Evolutionary conservation across 2,113 vertebrate genomes (phyloP).

Genomic region (Elachura formosa): DNA sequence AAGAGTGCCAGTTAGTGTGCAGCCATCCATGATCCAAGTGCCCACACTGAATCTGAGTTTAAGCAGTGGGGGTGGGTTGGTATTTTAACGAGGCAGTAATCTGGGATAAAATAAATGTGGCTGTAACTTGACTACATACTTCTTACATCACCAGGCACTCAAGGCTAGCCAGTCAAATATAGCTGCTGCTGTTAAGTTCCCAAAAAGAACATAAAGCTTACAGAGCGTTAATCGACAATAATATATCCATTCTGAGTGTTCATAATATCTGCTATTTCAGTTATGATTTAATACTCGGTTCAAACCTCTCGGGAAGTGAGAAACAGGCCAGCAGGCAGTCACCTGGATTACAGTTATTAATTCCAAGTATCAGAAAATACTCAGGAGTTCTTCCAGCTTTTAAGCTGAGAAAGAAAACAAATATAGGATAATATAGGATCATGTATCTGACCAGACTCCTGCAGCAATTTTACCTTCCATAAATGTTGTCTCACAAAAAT

Average conservation of each 20-base stretch:
- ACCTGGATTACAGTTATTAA: not conserved
- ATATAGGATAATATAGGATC: fast-evolving
- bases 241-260: not conserved
- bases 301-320: not conserved
- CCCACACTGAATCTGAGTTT: not conserved
- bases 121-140: not conserved
- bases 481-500: not conserved
- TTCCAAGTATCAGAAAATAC: not conserved
- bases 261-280: not conserved
- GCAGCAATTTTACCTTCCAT: not conserved
- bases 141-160: not conserved
- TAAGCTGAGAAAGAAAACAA: not conserved
- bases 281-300: not conserved
- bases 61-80: not conserved
- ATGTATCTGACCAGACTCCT: not conserved
- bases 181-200: not conserved
- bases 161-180: not conserved
- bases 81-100: not conserved
- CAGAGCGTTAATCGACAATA: not conserved
- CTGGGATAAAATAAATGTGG: not conserved
- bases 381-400: not conserved
- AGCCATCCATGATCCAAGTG: not conserved
- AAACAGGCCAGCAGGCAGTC: not conserved
- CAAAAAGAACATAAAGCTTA: not conserved
- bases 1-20: not conserved